Base-by-base conservation (phyloP, 2,113 vertebrate genomes). In the Columba janthina region DNA sequence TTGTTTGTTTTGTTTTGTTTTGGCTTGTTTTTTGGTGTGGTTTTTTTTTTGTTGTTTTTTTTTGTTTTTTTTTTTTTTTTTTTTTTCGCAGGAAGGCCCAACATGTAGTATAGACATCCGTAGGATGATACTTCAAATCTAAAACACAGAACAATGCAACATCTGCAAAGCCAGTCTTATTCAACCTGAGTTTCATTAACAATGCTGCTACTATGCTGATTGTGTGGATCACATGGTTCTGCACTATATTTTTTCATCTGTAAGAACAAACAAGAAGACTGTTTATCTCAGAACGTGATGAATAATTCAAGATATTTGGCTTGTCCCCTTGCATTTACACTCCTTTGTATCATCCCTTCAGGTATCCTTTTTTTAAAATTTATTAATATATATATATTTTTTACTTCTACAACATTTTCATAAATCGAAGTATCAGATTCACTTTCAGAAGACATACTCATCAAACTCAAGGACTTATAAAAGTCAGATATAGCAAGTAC, bases 381-480 rank as follows among this genome's bases (percentile, higher is more conserved):
- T 72, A 13, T 20, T 70, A 38, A 38, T 38, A 38, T 38, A 38
- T 38, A 38, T 66, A 66, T 88, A 93, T 95, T 24, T 79, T 96
- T 97, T 85, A 81, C 90, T 94, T 79, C 32, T 84, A 65, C 36
- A 85, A 61, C 20, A 88, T 90, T 94, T 96, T 91, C 89, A 89
- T 95, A 96, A 96, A 94, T 95, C 79, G 88, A 92, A 89, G 53
- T 71, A 95, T 88, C 64, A 84, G 57, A 84, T n/a, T 88, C 8
- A 85, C 48, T 97, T 94, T 96, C 48, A 91, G 89, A 90, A 74
- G 34, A 75, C 61, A 53, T 46, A 50, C 5, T 38, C 24, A 60
- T 75, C 19, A 81, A 67, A 53, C 51, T 88, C 81, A 94, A 95
- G 81, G 88, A 85, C 90, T 84, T 74, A 51, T 18, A 29, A 62